Base-by-base conservation (phyloP, 2,888 invertebrate genomes). In the Ceriagrion tenellum region DNA sequence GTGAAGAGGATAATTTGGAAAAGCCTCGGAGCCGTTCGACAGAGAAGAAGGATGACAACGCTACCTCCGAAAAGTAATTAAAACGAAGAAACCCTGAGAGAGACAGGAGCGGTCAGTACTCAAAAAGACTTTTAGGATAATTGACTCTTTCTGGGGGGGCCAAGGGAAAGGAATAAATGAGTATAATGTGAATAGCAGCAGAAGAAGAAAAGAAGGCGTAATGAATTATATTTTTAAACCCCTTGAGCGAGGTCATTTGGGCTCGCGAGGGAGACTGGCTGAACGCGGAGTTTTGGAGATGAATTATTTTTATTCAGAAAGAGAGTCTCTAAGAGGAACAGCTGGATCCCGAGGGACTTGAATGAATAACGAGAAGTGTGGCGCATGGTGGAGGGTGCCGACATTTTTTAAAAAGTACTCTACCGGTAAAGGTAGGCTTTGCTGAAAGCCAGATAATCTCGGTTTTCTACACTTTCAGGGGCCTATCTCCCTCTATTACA, bases 101-200 rank as follows among this genome's bases (percentile, higher is more conserved):
- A n/a, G 89, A 47, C 55, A 35, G 81, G 81, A 81, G 47, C 26
- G 89, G 89, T 47, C 89, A 89, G 89, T 47, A 89, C 89, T 89
- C 89, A 89, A 89, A 89, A 89, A 89, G 89, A 35, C 55, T 89
- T 89, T 89, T 89, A 89, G 89, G 89, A 89, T 89, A 89, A 89
- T 89, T 89, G 89, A 47, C 89, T 55, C 89, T 35, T 81, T 35
- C 56, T 35, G 55, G 88, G 89, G 16, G 89, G 16, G n/a, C 55
- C 30, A 55, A 6, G 59, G 18, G 89, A 55, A 89, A 26, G 55
- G 89, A 55, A 89, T 55, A 55, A 89, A 89, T n/a, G 89, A 23
- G 89, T 20, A 55, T 16, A 89, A 47, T 23, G 89, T 26, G 12
- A 23, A 89, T 89, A 55, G 20, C 89, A 20, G 16, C 47, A 1